Conservation (phyloP, 2,888 invertebrate genomes). For the Tachina fera region DNA sequence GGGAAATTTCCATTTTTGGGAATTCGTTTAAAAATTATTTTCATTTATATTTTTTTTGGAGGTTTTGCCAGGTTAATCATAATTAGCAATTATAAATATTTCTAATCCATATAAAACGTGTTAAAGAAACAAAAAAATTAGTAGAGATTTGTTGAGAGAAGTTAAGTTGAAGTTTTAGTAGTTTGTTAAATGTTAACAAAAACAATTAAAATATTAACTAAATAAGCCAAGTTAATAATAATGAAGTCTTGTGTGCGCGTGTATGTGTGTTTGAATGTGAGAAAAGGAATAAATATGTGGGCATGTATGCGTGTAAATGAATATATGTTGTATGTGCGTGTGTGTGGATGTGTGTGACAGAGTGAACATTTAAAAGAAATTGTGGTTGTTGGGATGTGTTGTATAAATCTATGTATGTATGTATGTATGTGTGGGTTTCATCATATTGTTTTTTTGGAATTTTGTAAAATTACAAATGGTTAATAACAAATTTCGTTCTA, state of each 20-base stretch:
- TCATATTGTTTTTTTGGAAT: constrained; percentile 1
- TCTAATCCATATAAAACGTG: constrained; percentile 49
- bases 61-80: constrained; percentile 44
- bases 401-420: constrained; percentile 22
- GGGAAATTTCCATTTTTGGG: constrained; percentile 21
- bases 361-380: constrained; percentile 51
- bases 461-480: constrained; percentile 53
- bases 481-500: constrained; percentile 51
- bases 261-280: constrained; percentile 40
- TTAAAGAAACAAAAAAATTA: constrained; percentile 48
- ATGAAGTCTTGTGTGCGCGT: constrained; percentile 31
- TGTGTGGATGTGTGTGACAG: constrained; percentile 26
- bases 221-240: constrained; percentile 62
- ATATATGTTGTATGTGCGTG: constrained; percentile 6
- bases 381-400: constrained; percentile 50
- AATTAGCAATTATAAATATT: constrained; percentile 44
- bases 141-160: constrained; percentile 51
- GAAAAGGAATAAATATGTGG: constrained; percentile 24
- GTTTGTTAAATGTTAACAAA: constrained; percentile 55
- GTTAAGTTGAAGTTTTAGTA: constrained; percentile 58
- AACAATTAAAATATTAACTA: constrained; percentile 50
- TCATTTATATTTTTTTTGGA: neutral
- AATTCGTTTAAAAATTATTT: constrained; percentile 10
- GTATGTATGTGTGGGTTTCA: constrained; percentile 57
- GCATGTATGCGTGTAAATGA: constrained; percentile 5